Base-by-base conservation (phyloP, 2,113 vertebrate genomes). In the Syngnathus typhle region DNA sequence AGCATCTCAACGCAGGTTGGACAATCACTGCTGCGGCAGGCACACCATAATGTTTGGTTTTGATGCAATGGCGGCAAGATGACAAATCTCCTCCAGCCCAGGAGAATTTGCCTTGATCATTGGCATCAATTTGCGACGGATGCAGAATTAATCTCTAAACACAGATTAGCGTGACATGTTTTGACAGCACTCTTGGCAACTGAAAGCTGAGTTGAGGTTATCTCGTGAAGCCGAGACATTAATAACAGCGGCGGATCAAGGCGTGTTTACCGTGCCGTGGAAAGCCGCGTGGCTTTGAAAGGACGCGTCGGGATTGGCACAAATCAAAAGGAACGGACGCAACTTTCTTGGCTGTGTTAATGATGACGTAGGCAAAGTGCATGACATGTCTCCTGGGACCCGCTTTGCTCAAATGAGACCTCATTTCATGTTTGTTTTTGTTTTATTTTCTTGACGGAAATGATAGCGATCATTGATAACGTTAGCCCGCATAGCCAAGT, bases 111-210 rank as follows among this genome's bases (percentile, higher is more conserved):
- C 46, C 23, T 36, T 64, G 63, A 64, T 51, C 44, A 10, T 51
- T 38, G 46, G 16, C 44, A 65, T 65, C 47, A 47, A 52, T 38
- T 51, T 51, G 21, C 21, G 41, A 27, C 41, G 10, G 13, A 62
- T 8, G 39, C 5, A 27, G 32, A 51, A 65, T 65, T 65, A 65
- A 65, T 65, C 44, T 65, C 32, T n/a, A 38, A 51, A 51, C 47
- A 52, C 63, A 36, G 63, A 65, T 65, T 52, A 51, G 7, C 43
- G 19, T 51, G 47, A 51, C 46, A 65, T 51, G 63, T 65, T 65
- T 38, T 65, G 63, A 65, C 63, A 37, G 46, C 46, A 21, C 10
- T 51, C 46, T 38, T 52, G 63, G 32, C 62, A 46, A 64, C 23
- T 64, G 62, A 36, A 32, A 49, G 43, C 32, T 37, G 47, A 36